These are phyloP conservation scores for Nesidiocoris tenuis DNA, from an alignment of 2,888 invertebrate genomes.

Conservation along the genomic window DNA sequence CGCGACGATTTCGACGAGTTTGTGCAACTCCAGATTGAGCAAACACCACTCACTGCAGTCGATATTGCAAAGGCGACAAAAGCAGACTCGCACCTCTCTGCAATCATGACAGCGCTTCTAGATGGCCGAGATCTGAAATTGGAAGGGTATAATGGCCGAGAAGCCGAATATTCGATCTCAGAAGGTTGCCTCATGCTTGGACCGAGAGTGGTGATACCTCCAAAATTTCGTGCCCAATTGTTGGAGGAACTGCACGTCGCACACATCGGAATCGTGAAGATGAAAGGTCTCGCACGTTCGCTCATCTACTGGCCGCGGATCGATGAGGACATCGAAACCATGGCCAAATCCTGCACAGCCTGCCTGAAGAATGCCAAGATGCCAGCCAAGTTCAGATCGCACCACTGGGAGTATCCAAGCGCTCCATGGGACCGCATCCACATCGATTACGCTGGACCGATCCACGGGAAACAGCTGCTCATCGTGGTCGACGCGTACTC, in stretches of 20 bases:
- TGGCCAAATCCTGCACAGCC: conserved; percentile 49
- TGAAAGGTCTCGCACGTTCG: conserved; percentile 11
- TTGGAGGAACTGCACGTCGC: conserved; percentile 24
- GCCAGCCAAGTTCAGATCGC: conserved; percentile 35
- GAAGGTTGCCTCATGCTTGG: too few species aligned
- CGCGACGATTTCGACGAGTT: conserved; percentile 16
- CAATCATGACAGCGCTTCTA: conserved; percentile 14
- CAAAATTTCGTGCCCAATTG: conserved; percentile 9
- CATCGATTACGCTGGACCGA: conserved; percentile 47
- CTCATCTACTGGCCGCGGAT: conserved; percentile 5
- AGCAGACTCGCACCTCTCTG: conserved; percentile 10
- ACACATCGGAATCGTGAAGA: too few species aligned
- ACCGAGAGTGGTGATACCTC: conserved; percentile 15
- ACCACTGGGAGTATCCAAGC: conserved; percentile 49
- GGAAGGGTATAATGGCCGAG: conserved; percentile 7
- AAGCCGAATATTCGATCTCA: conserved; percentile 15
- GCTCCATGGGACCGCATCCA: conserved; percentile 49
- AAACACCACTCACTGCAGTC: conserved; percentile 18
- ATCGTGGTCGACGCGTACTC: conserved; percentile 50
- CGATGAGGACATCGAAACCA: conserved; percentile 10
- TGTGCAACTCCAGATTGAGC: conserved; percentile 12
- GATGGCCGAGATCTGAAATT: conserved; percentile 2
- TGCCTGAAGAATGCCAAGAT: conserved; percentile 18
- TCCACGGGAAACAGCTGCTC: conserved; percentile 47
- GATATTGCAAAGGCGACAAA: conserved; percentile 26